Conservation (phyloP, 2,113 vertebrate genomes). For the Grantiella picta region DNA sequence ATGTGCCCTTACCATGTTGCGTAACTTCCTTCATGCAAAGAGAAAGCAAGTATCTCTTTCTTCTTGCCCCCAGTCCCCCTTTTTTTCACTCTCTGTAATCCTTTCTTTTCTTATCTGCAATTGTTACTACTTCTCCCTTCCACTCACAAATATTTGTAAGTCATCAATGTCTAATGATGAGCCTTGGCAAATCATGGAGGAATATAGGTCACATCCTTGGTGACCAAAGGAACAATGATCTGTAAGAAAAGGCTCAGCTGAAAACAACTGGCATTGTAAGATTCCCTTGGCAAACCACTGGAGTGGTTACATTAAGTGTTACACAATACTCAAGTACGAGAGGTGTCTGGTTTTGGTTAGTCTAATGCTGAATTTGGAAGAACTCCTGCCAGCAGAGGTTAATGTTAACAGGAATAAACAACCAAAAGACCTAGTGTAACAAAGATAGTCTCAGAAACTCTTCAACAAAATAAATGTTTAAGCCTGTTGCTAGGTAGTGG, state of each 20-base stretch:
- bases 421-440: background rate
- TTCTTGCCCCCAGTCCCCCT: background rate
- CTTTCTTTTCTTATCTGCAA: background rate
- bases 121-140: background rate
- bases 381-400: background rate
- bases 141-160: background rate
- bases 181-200: background rate
- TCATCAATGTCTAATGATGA: background rate
- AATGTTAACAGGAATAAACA: background rate
- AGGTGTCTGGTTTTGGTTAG: background rate
- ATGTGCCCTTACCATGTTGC: background rate
- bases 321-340: background rate
- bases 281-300: background rate
- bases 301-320: background rate
- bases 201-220: background rate
- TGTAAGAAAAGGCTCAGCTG: background rate
- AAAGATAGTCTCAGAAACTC: background rate
- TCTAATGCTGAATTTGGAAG: background rate
- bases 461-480: background rate
- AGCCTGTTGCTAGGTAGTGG: background rate
- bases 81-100: background rate
- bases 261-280: background rate
- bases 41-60: background rate
- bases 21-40: background rate
- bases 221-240: fast-evolving